Evolutionary conservation across 2,888 invertebrate genomes (phyloP).

Genomic region (Bursaphelenchus okinawaensis): DNA sequence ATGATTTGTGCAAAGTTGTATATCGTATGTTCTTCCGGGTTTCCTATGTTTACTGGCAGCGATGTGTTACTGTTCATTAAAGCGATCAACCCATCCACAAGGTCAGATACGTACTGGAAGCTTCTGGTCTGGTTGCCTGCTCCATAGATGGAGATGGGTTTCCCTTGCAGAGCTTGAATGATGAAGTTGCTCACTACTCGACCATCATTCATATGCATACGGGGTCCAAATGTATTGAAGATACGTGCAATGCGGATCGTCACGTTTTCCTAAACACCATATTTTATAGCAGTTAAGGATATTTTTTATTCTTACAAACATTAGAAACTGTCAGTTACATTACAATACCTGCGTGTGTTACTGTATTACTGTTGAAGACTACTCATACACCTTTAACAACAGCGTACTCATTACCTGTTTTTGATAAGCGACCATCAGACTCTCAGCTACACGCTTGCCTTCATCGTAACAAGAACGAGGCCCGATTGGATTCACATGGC

Average conservation of each 20-base stretch:
- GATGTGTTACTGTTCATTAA: slow-evolving; percentile 91
- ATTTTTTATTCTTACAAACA: neutral
- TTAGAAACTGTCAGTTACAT: neutral
- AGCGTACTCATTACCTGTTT: slow-evolving; percentile 66
- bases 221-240: slow-evolving; percentile 95
- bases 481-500: slow-evolving; percentile 92
- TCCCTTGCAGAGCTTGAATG: slow-evolving; percentile 85
- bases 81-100: slow-evolving; percentile 84
- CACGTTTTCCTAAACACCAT: slow-evolving; percentile 72
- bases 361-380: neutral
- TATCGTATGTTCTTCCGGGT: slow-evolving; percentile 91
- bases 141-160: slow-evolving; percentile 80
- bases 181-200: slow-evolving; percentile 97
- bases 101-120: slow-evolving; percentile 93
- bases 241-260: slow-evolving; percentile 91
- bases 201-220: slow-evolving; percentile 98
- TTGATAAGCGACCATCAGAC: slow-evolving; percentile 88
- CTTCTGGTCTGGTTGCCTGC: slow-evolving; percentile 71
- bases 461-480: slow-evolving; percentile 93
- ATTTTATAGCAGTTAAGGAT: no score
- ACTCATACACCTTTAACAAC: no score
- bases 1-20: slow-evolving; percentile 67
- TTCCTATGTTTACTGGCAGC: slow-evolving; percentile 88
- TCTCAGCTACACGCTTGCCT: slow-evolving; percentile 96
- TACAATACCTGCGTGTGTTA: neutral